Percentiles rank a stretch among this genome's conserved stretches.
Evolutionary conservation across 1,140 invertebrate genomes (phyloP).

Genomic region (Drosophila persimilis): DNA sequence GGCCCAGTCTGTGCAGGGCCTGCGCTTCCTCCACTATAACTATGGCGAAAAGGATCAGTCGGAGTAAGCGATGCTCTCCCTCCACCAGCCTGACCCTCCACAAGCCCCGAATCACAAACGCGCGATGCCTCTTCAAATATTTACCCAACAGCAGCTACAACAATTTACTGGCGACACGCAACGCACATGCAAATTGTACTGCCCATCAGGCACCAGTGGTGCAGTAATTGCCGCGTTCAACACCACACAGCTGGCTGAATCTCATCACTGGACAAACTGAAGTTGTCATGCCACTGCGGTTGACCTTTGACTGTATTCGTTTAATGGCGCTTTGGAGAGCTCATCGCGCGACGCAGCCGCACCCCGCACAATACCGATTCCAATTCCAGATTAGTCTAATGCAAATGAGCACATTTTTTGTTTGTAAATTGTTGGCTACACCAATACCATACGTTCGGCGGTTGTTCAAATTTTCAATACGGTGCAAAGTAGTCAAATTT

Average conservation of each 20-base stretch:
- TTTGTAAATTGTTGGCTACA: slow-evolving; percentile 7
- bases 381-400: slow-evolving; percentile 38
- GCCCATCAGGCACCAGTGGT: slow-evolving; percentile 11
- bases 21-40: slow-evolving; percentile 89
- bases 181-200: slow-evolving; percentile 15
- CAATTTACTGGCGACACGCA: slow-evolving; percentile 31
- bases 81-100: background rate
- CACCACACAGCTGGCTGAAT: slow-evolving; percentile 42
- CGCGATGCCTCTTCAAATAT: slow-evolving; percentile 47
- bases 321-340: too few relatives aligned
- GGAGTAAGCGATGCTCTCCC: slow-evolving; percentile 25
- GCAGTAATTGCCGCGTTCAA: slow-evolving; percentile 21
- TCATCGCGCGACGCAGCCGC: background rate
- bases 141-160: slow-evolving; percentile 40
- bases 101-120: slow-evolving; percentile 4
- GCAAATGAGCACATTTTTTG: background rate
- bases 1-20: slow-evolving; percentile 94
- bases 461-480: slow-evolving; percentile 6
- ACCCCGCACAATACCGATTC: background rate
- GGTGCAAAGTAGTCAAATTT: slow-evolving; percentile 44
- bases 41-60: slow-evolving; percentile 82
- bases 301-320: background rate
- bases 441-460: slow-evolving; percentile 26
- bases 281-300: slow-evolving; percentile 4
- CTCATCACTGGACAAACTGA: slow-evolving; percentile 27